Evolutionary conservation across 2,797 vertebrate species (phyloP), one percentile per base, ranked within the genome.

Genomic region (Meda fulgida): DNA sequence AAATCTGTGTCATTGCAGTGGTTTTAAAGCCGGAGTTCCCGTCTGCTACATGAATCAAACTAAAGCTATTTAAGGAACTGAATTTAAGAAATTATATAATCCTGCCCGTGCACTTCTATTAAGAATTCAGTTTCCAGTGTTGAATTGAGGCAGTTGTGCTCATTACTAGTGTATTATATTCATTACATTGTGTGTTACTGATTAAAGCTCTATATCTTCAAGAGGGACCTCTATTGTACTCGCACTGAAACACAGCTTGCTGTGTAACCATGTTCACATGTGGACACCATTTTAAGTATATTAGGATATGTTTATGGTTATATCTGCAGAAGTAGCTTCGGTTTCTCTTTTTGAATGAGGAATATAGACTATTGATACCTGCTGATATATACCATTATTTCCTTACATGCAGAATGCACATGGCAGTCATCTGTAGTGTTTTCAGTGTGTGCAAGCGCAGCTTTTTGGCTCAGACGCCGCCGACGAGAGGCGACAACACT

Each of bases 81-180:
- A 66, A 53, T 76, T 38, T 43, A 48, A 51, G 53, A 26, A 9
- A 7, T 38, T 58, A 43, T 75, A 23, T 26, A 53, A 46, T 71
- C 26, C 85, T 73, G 11, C 67, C 72, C 1, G 34, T 82, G 78
- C 10, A 16, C 51, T 9, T 75, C 16, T 43, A 78, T 87, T 86
- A 84, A 65, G 36, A 69, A 79, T 69, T 76, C 43, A 70, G 75
- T 77, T 83, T 88, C 79, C 83, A 31, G 75, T 80, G 29, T 76
- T 84, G 76, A 79, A 70, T 84, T 81, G 21, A n/a, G 31, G 75
- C 29, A 21, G 73, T 70, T 77, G 19, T 38, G 80, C 70, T 86
- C 80, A 85, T 89, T 88, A 86, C 14, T 6, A 11, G 78, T 65
- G 48, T 38, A 58, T 87, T 77, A 83, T 87, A 87, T 72, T 81